A percentile compares a stretch with the other conserved stretches of the same genome.
phyloP scores from a whole-genome alignment of 2,888 invertebrate genomes.

The Torymus tubicola region DNA sequence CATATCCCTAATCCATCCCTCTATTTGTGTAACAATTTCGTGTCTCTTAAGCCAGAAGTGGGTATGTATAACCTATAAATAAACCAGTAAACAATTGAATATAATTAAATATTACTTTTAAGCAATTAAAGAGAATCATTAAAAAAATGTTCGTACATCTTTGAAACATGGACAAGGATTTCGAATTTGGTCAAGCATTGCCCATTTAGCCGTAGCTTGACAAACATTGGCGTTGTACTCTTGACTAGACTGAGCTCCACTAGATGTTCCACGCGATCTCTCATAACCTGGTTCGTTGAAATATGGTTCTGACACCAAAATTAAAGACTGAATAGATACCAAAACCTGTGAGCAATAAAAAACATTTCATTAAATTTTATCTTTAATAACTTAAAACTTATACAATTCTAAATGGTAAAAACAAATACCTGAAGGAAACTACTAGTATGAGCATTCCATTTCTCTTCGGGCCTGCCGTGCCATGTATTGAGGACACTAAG shows the following conservation, averaged over 20 bases:
- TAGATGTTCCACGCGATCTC: slow-evolving; percentile 90
- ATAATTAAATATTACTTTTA: neutral
- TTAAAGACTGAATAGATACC: slow-evolving; percentile 94
- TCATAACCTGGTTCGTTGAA: slow-evolving; percentile 97
- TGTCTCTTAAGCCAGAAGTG: slow-evolving; percentile 97
- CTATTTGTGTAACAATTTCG: slow-evolving; percentile 92
- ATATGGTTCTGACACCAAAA: slow-evolving; percentile 94
- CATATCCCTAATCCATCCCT: slow-evolving; percentile 93
- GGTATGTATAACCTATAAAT: slow-evolving; percentile 87
- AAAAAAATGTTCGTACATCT: slow-evolving; percentile 79
- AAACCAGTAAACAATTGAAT: slow-evolving; percentile 46
- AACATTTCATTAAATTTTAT: neutral
- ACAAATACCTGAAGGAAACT: slow-evolving; percentile 88
- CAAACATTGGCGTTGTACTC: slow-evolving; percentile 97
- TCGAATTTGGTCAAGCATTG: slow-evolving; percentile 94
- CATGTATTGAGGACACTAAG: slow-evolving; percentile 96
- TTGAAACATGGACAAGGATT: slow-evolving; percentile 95
- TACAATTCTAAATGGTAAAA: neutral
- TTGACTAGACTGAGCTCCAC: slow-evolving; percentile 91
- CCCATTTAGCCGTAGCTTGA: slow-evolving; percentile 96
- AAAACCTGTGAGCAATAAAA: slow-evolving; percentile 81
- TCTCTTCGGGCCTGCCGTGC: slow-evolving; percentile 97
- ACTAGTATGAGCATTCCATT: slow-evolving; percentile 97
- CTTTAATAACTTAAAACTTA: neutral
- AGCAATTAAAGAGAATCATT: neutral